These are phyloP conservation scores for Tipula confusa DNA, from an alignment of 2,888 invertebrate genomes.

Conservation along the genomic window DNA sequence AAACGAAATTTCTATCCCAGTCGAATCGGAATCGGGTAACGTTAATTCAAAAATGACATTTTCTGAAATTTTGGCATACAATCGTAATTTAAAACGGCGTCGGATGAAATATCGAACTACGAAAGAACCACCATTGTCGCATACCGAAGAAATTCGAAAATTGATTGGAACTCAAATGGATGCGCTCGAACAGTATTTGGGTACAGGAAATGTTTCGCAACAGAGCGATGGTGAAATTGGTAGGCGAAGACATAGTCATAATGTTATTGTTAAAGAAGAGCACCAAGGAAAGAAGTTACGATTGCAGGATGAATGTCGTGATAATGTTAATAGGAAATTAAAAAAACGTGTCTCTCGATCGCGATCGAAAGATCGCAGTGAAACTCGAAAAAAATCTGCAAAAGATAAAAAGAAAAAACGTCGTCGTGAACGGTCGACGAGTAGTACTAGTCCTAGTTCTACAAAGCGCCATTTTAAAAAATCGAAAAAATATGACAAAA, in stretches of 20 bases:
- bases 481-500: not conserved
- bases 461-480: not conserved
- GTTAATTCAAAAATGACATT: slow-evolving; percentile 38
- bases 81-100: slow-evolving; percentile 41
- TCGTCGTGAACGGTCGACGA: not conserved
- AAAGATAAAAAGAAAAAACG: not conserved
- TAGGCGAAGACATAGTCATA: not conserved
- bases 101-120: slow-evolving; percentile 43
- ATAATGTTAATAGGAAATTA: not conserved
- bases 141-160: slow-evolving; percentile 44
- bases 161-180: slow-evolving; percentile 47
- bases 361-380: not conserved
- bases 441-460: not conserved
- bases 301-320: not conserved
- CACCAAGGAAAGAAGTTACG: not conserved
- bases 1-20: slow-evolving; percentile 38
- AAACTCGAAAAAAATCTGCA: not conserved
- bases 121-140: slow-evolving; percentile 41
- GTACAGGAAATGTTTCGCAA: not conserved
- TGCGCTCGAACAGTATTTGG: slow-evolving; percentile 41
- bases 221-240: not conserved
- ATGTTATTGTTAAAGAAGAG: not conserved
- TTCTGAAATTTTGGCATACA: slow-evolving; percentile 44
- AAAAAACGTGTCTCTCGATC: not conserved
- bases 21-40: slow-evolving; percentile 35